Percentiles rank a stretch among this genome's conserved stretches.
phyloP scores from a whole-genome alignment of 2,888 invertebrate genomes.

The Torymus texanus region DNA sequence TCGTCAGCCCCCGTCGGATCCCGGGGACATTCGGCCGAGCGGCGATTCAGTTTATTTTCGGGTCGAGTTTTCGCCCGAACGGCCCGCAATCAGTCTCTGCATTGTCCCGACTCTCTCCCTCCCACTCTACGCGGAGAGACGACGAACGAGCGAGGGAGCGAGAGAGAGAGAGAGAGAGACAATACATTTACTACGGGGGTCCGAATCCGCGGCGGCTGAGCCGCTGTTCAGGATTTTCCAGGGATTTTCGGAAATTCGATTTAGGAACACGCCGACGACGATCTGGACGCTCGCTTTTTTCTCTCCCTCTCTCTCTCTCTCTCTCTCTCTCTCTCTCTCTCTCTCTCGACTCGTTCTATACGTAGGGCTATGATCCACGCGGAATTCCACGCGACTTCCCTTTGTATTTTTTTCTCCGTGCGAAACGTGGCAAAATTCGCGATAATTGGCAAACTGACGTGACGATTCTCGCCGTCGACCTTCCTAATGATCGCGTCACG shows the following conservation, averaged over 20 bases:
- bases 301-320: background rate
- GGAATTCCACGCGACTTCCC: background rate
- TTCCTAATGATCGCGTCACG: conserved; percentile 23
- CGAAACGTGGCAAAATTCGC: conserved; percentile 35
- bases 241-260: conserved; percentile 67
- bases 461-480: conserved; percentile 27
- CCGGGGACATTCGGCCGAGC: too few species aligned
- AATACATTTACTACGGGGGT: conserved; percentile 63
- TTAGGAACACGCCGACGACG: conserved; percentile 54
- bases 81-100: conserved; percentile 70
- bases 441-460: conserved; percentile 60
- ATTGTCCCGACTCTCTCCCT: conserved; percentile 63
- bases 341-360: background rate
- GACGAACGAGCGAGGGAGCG: background rate
- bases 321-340: conserved; percentile 4
- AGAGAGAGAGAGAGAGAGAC: conserved; percentile 30
- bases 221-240: conserved; percentile 59
- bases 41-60: conserved; percentile 70
- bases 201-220: conserved; percentile 4
- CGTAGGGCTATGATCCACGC: conserved; percentile 21
- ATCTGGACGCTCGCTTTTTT: too few species aligned
- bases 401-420: background rate
- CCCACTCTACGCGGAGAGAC: background rate
- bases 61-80: conserved; percentile 69
- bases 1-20: too few species aligned